Evolutionary conservation across 2,888 invertebrate genomes (phyloP).

Genomic region (Drosophila pseudotalamancana): DNA sequence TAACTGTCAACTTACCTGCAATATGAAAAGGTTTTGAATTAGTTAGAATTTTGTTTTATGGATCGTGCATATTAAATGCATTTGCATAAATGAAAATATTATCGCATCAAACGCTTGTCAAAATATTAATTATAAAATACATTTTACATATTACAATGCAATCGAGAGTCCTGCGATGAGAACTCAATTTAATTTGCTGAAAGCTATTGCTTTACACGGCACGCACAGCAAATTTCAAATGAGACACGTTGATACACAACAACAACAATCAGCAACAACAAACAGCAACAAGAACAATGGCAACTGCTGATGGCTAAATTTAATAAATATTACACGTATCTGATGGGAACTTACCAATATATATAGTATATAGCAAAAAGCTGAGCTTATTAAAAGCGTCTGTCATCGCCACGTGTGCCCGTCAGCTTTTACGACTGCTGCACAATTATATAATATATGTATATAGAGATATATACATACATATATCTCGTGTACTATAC

Average conservation of each 20-base stretch:
- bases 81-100: background rate
- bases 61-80: background rate
- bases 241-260: constrained; percentile 54
- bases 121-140: constrained; percentile 25
- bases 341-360: constrained; percentile 9
- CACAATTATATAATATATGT: constrained; percentile 16
- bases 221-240: constrained; percentile 70
- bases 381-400: constrained; percentile 40
- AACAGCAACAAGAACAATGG: constrained; percentile 24
- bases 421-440: constrained; percentile 13
- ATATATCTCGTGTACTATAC: background rate
- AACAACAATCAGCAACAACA: constrained; percentile 21
- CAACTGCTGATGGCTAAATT: constrained; percentile 61
- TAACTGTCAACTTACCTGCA: constrained; percentile 40
- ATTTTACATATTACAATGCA: background rate
- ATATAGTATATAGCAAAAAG: constrained; percentile 1
- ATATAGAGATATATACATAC: constrained; percentile 1
- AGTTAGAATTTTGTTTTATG: background rate
- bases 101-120: constrained; percentile 2
- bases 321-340: constrained; percentile 62
- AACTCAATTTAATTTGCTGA: constrained; percentile 74
- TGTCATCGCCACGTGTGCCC: constrained; percentile 46
- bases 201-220: constrained; percentile 61
- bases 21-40: constrained; percentile 4
- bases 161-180: constrained; percentile 22